Base-by-base conservation (phyloP, 2,797 vertebrate species). In the Sebastolobus altivelis region DNA sequence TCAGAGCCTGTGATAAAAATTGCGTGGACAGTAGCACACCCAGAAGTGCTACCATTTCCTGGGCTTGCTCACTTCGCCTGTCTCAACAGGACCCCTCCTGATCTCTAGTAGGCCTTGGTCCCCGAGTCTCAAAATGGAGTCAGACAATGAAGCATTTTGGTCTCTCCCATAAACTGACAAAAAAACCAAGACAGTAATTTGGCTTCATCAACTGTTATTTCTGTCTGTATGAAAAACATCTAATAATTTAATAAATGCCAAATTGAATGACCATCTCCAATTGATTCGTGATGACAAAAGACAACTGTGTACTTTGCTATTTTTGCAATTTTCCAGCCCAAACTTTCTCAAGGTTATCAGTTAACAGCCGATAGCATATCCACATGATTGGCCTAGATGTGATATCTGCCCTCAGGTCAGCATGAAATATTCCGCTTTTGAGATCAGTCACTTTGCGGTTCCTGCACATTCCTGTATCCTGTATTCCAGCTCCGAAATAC, bases 1-100 rank as follows among this genome's bases (percentile, higher is more conserved):
- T 94, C 94, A 87, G 85, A 89, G 90, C 94, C 82, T 92, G 92
- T 75, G 90, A 91, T 90, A 38, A 88, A 62, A 79, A 90, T 83
- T 84, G 78, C 55, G 22, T 68, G 92, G 92, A 93, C 94, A 93
- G 86, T 72, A 87, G 89, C 88, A 89, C 88, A 87, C 91, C 91
- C 85, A 88, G 75, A 86, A 81, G 80, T 88, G 85, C 81, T 85
- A 81, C 89, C 81, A 87, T 93, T 91, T 86, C 71, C 81, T 76
- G 66, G 65, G 81, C 78, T 91, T 86, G 84, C 75, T 87, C 90
- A 86, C 80, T 88, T 89, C 72, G 66, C 94, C 84, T 92, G 94
- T 89, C 92, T 93, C 86, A 91, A 93, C 94, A 93, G 74, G 90
- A 93, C 86, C 87, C 70, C 78, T 89, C 60, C 59, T 80, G 82